Evolutionary conservation across 1,140 invertebrate species (phyloP).

Genomic region (Drosophila pandora): DNA sequence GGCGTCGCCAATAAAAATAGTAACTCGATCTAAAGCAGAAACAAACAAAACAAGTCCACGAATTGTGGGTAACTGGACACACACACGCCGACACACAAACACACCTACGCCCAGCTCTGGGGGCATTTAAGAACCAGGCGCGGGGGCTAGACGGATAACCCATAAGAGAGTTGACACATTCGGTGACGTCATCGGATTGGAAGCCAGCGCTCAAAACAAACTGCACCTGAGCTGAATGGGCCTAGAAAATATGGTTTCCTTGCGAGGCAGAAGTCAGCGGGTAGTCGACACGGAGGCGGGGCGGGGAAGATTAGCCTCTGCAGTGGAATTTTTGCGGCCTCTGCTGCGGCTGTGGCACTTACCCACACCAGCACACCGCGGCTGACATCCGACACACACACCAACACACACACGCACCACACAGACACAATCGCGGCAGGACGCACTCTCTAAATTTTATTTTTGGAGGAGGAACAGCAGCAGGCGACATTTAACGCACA

Average conservation of each 20-base stretch:
- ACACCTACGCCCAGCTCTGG: not conserved
- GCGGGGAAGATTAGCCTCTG: conserved; percentile 54
- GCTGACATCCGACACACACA: conserved; percentile 15
- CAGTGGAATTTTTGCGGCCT: conserved; percentile 74
- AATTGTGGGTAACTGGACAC: conserved; percentile 49
- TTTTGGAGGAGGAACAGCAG: conserved; percentile 66
- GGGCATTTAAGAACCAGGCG: conserved; percentile 16
- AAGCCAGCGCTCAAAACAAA: conserved; percentile 28
- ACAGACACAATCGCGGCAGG: conserved; percentile 24
- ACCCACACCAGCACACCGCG: conserved; percentile 8
- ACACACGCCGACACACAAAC: conserved; percentile 11
- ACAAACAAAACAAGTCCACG: conserved; percentile 62
- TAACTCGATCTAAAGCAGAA: conserved; percentile 50
- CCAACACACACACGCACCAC: conserved; percentile 31
- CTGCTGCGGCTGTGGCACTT: conserved; percentile 51
- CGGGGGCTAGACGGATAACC: conserved; percentile 66
- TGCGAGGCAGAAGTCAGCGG: not conserved
- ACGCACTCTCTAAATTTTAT: conserved; percentile 60
- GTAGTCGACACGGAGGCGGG: not conserved
- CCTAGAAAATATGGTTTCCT: conserved; percentile 35
- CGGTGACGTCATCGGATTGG: conserved; percentile 67
- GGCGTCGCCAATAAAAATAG: conserved; percentile 70
- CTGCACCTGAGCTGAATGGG: conserved; percentile 52
- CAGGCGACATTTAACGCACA: conserved; percentile 72
- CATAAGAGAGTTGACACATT: conserved; percentile 48